Percentiles rank a stretch among this genome's conserved stretches.
These are phyloP conservation scores for Albula glossodonta DNA, from an alignment of 2,113 vertebrate species.

Conservation along the genomic window DNA sequence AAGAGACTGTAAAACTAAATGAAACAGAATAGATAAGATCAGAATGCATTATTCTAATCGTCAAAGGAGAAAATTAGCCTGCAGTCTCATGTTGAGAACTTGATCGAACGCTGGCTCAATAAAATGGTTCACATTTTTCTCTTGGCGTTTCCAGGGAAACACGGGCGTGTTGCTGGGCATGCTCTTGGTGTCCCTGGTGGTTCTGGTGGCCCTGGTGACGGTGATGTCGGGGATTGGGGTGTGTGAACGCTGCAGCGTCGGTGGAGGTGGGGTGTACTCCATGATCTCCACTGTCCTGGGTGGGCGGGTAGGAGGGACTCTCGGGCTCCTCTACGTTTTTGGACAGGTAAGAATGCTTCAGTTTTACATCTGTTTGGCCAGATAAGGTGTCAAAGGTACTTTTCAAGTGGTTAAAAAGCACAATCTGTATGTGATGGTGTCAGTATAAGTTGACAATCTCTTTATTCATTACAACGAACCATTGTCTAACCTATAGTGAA, in stretches of 20 bases:
- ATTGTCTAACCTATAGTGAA: background rate
- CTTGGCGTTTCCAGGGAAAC: slow-evolving; percentile 77
- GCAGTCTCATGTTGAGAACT: background rate
- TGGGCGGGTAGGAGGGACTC: slow-evolving; percentile 80
- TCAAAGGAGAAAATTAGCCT: background rate
- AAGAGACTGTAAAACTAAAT: no score
- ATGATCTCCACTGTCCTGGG: slow-evolving; percentile 94
- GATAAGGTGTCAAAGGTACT: background rate
- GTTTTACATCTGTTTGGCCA: background rate
- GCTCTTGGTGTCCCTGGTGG: slow-evolving; percentile 87
- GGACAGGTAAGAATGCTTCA: slow-evolving; percentile 81
- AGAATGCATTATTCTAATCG: background rate
- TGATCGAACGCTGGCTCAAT: background rate
- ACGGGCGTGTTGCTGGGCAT: slow-evolving; percentile 87
- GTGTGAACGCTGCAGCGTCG: slow-evolving; percentile 77
- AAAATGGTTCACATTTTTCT: slow-evolving; percentile 16
- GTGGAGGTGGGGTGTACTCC: slow-evolving; percentile 89
- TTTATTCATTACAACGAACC: background rate
- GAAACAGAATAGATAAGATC: background rate
- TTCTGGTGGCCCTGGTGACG: slow-evolving; percentile 85
- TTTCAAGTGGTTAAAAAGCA: background rate
- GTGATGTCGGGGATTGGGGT: slow-evolving; percentile 92
- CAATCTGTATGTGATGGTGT: background rate
- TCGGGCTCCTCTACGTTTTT: slow-evolving; percentile 93
- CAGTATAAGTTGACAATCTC: background rate